phyloP scores from a whole-genome alignment of 2,113 vertebrate species.

The Indicator indicator region DNA sequence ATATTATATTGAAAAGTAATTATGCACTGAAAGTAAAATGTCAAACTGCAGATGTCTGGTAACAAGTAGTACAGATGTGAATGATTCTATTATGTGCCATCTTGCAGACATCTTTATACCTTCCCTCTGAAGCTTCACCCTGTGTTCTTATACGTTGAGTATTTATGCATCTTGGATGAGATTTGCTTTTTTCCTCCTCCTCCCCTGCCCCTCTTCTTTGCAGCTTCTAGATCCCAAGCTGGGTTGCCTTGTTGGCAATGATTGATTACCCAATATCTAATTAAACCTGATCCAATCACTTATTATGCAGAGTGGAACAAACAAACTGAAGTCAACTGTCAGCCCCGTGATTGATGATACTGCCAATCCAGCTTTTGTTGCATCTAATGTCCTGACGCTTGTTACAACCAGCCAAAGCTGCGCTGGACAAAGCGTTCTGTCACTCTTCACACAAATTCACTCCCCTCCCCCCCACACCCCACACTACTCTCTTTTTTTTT shows the following conservation, averaged over 20 bases:
- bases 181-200: constrained; percentile 70
- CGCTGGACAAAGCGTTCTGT: constrained; percentile 91
- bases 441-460: constrained; percentile 84
- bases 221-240: constrained; percentile 81
- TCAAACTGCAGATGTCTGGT: constrained; percentile 74
- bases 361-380: constrained; percentile 94
- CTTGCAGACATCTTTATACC: constrained; percentile 69
- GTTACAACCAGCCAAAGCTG: constrained; percentile 96
- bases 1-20: constrained; percentile 80
- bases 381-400: constrained; percentile 94
- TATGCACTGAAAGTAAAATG: constrained; percentile 77
- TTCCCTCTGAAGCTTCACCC: constrained; percentile 74
- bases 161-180: constrained; percentile 73
- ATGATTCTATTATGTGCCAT: constrained; percentile 44
- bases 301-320: constrained; percentile 99
- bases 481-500: background rate
- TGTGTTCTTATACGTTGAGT: constrained; percentile 67
- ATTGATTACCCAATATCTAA: constrained; percentile 99
- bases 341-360: constrained; percentile 96
- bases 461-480: constrained; percentile 20
- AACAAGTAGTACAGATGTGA: constrained; percentile 70
- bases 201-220: constrained; percentile 37
- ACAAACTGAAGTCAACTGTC: constrained; percentile 99
- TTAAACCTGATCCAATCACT: constrained; percentile 99
- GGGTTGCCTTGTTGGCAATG: constrained; percentile 98